Evolutionary conservation across 2,113 vertebrate species (phyloP).

Genomic region (Trochalopteron elliotii): DNA sequence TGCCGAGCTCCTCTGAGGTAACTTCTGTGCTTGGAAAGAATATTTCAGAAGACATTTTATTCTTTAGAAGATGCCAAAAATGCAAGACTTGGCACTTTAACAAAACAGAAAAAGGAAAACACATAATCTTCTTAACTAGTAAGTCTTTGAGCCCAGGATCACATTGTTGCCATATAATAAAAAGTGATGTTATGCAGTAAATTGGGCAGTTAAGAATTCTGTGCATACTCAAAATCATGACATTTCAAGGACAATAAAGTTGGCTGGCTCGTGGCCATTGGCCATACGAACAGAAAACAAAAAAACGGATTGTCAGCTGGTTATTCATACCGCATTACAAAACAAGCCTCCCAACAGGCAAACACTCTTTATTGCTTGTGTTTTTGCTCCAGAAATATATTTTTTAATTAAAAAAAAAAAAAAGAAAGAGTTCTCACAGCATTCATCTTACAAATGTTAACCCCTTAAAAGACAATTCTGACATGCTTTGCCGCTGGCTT

Average conservation of each 20-base stretch:
- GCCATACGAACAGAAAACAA: slow-evolving; percentile 63
- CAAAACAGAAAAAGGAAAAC: slow-evolving; percentile 73
- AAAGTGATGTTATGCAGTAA: slow-evolving; percentile 73
- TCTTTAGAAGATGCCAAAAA: slow-evolving; percentile 75
- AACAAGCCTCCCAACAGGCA: slow-evolving; percentile 73
- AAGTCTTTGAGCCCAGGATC: slow-evolving; percentile 73
- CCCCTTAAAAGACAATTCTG: slow-evolving; percentile 53
- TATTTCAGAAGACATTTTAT: slow-evolving; percentile 73
- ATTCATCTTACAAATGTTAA: slow-evolving; percentile 70
- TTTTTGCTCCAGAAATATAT: slow-evolving; percentile 65
- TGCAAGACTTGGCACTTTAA: slow-evolving; percentile 72
- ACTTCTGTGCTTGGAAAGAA: slow-evolving; percentile 65
- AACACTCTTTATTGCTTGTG: slow-evolving; percentile 66
- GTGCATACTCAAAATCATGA: slow-evolving; percentile 72
- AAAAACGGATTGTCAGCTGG: slow-evolving; percentile 60
- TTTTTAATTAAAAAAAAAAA: slow-evolving; percentile 66
- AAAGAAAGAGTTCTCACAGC: neutral
- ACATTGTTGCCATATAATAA: slow-evolving; percentile 73
- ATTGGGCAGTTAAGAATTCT: slow-evolving; percentile 74
- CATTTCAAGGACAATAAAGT: slow-evolving; percentile 78
- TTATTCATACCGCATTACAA: slow-evolving; percentile 71
- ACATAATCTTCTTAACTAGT: slow-evolving; percentile 77
- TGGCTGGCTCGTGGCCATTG: slow-evolving; percentile 70
- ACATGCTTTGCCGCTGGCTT: slow-evolving; percentile 51
- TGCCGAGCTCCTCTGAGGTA: slow-evolving; percentile 69